phyloP scores from a whole-genome alignment of 2,888 invertebrate genomes.

The Ochropacha duplaris region DNA sequence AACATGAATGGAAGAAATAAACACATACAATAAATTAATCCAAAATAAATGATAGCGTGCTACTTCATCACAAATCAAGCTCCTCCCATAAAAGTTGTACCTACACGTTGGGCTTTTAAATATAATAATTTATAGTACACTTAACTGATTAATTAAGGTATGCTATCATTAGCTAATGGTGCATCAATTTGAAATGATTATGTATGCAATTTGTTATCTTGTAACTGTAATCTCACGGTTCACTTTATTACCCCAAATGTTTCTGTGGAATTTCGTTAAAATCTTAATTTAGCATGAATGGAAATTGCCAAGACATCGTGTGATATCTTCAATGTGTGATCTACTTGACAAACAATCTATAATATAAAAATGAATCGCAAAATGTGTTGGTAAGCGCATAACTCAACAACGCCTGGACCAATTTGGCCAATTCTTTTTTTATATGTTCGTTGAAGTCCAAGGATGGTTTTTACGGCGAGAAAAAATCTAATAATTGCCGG shows the following conservation, averaged over 20 bases:
- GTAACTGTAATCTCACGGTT: background rate
- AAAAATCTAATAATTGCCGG: too few species aligned
- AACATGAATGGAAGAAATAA: background rate
- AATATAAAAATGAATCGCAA: background rate
- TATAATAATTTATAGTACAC: conserved; percentile 1
- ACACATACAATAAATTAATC: background rate
- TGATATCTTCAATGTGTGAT: background rate
- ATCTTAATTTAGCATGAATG: background rate
- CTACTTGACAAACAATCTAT: background rate
- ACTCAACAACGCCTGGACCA: too few species aligned
- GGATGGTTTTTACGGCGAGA: too few species aligned
- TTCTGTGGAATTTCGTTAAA: background rate
- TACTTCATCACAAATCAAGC: background rate
- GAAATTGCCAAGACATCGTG: background rate
- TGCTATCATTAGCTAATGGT: conserved; percentile 3
- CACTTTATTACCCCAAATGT: background rate
- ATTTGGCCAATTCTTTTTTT: too few species aligned
- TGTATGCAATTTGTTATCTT: background rate
- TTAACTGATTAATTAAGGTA: conserved; percentile 2
- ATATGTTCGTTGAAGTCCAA: too few species aligned
- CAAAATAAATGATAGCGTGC: background rate
- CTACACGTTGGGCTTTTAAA: background rate
- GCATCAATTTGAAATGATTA: background rate
- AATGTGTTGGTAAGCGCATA: background rate
- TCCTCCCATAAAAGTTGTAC: background rate